These are phyloP conservation scores for Corydoras sp. DNA, from an alignment of 2,113 vertebrate genomes.

Conservation along the genomic window DNA sequence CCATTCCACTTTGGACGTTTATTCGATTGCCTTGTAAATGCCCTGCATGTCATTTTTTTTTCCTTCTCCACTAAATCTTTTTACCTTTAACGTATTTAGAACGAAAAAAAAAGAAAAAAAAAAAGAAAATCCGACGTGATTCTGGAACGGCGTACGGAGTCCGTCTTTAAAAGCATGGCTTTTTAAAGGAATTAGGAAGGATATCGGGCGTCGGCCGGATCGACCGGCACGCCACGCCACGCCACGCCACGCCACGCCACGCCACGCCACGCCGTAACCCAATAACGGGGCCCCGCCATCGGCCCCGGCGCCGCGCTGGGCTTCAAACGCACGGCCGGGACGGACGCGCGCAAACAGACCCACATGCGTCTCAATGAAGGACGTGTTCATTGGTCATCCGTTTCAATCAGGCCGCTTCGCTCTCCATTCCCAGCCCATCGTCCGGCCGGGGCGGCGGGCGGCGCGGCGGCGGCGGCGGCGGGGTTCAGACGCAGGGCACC, in stretches of 20 bases:
- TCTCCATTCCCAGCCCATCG: slow-evolving; percentile 28
- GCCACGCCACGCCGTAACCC: slow-evolving; percentile 12
- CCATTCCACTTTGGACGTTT: slow-evolving; percentile 32
- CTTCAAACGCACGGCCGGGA: neutral
- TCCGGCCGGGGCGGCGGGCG: slow-evolving; percentile 23
- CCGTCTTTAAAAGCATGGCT: slow-evolving; percentile 4
- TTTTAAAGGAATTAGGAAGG: slow-evolving; percentile 12
- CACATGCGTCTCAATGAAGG: slow-evolving; percentile 33
- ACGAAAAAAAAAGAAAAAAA: neutral
- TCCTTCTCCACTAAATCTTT: slow-evolving; percentile 25
- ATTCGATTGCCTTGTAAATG: slow-evolving; percentile 41
- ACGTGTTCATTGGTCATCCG: slow-evolving; percentile 39
- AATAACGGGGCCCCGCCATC: neutral
- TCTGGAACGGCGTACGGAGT: neutral
- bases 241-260: too few relatives aligned
- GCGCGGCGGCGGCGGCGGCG: neutral
- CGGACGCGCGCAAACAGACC: neutral
- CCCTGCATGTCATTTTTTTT: slow-evolving; percentile 11
- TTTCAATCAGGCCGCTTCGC: slow-evolving; percentile 31
- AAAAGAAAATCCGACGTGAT: too few relatives aligned
- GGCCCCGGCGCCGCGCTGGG: slow-evolving; percentile 23
- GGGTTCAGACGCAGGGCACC: slow-evolving; percentile 41
- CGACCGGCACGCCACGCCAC: too few relatives aligned
- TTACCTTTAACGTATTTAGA: slow-evolving; percentile 31
- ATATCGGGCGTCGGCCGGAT: neutral